Evolutionary conservation across 2,888 invertebrate species (phyloP).

Genomic region (Hyalella azteca): DNA sequence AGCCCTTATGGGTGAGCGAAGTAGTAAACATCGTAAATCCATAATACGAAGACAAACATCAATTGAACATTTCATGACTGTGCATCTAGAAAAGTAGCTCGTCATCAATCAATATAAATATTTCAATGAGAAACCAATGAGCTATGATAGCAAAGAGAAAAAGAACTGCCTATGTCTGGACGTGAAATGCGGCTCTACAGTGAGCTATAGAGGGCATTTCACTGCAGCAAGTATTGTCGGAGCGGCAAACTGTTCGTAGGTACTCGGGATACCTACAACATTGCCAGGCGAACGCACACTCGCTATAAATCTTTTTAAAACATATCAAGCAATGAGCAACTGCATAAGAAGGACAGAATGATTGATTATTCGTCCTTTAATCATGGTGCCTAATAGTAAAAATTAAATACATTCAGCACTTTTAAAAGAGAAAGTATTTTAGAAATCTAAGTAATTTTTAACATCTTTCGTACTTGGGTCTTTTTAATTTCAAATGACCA

Average conservation of each 20-base stretch:
- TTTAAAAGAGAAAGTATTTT: neutral
- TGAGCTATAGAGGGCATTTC: conserved; percentile 30
- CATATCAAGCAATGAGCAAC: neutral
- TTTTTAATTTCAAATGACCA: too few relatives aligned
- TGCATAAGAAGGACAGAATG: neutral
- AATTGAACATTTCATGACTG: too few relatives aligned
- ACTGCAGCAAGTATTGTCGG: conserved; percentile 23
- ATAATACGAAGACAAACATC: too few relatives aligned
- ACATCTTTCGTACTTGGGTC: neutral
- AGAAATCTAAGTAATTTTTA: neutral
- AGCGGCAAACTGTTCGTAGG: conserved; percentile 30
- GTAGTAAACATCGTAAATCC: too few relatives aligned
- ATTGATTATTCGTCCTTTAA: neutral
- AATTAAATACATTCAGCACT: neutral
- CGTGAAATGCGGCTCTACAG: conserved; percentile 21
- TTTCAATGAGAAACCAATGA: too few relatives aligned
- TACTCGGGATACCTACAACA: conserved; percentile 38
- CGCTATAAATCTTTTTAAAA: neutral
- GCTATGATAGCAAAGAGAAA: too few relatives aligned
- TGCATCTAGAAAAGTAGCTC: too few relatives aligned
- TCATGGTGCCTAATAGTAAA: neutral
- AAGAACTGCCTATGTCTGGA: too few relatives aligned
- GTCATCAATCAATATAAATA: too few relatives aligned
- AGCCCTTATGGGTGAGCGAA: too few relatives aligned
- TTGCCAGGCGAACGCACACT: neutral